Evolutionary conservation across 2,888 invertebrate genomes (phyloP).

Genomic region (Steinernema hermaphroditum): DNA sequence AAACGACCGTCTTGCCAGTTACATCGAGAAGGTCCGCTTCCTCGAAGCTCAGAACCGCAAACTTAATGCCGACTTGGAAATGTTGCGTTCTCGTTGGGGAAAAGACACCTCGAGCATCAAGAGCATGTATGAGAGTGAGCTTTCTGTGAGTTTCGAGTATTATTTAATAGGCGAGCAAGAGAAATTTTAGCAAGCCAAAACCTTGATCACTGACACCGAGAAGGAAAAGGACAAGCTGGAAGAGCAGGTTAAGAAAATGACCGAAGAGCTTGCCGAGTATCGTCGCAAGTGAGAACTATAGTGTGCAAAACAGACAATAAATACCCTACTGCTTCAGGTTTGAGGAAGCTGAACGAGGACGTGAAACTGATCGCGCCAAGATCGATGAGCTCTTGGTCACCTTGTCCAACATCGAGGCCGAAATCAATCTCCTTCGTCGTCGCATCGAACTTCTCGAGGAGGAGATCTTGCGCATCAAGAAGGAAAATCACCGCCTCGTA

Average conservation of each 20-base stretch:
- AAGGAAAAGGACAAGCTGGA: slow-evolving; percentile 41
- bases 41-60: slow-evolving; percentile 67
- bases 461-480: slow-evolving; percentile 66
- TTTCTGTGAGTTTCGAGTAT: slow-evolving; percentile 37
- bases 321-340: slow-evolving; percentile 49
- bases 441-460: slow-evolving; percentile 52
- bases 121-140: slow-evolving; percentile 55
- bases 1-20: slow-evolving; percentile 68
- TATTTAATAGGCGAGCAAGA: slow-evolving; percentile 14
- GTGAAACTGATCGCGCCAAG: slow-evolving; percentile 66
- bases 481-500: slow-evolving; percentile 66
- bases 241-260: slow-evolving; percentile 49
- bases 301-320: not conserved
- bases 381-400: slow-evolving; percentile 69
- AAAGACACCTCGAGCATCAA: slow-evolving; percentile 60
- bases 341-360: slow-evolving; percentile 62
- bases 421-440: slow-evolving; percentile 67
- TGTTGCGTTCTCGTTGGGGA: slow-evolving; percentile 62
- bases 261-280: slow-evolving; percentile 50
- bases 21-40: slow-evolving; percentile 61
- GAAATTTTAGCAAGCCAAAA: slow-evolving; percentile 42
- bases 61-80: slow-evolving; percentile 63
- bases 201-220: slow-evolving; percentile 44
- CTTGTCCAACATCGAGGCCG: slow-evolving; percentile 69
- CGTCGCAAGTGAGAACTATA: slow-evolving; percentile 46